Conservation (phyloP, 2,888 invertebrate species). For the Graphium colonna region DNA sequence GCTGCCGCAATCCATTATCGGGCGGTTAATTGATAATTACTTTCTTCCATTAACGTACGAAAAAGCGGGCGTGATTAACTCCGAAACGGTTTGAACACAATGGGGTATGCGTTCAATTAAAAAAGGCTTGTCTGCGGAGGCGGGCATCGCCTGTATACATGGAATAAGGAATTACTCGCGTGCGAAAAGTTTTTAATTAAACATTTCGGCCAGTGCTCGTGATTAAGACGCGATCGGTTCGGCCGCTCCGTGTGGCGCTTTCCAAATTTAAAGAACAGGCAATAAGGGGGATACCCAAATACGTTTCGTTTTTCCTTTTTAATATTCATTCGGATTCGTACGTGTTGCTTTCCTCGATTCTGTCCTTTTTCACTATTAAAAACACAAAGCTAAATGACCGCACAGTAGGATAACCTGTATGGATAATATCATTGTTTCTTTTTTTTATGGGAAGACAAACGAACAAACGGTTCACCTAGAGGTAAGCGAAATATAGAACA, state of each 20-base stretch:
- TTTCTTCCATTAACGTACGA: constrained; percentile 77
- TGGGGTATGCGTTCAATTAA: constrained; percentile 74
- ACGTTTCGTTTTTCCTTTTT: neutral
- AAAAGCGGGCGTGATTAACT: constrained; percentile 74
- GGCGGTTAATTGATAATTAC: constrained; percentile 78
- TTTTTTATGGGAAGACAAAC: no score
- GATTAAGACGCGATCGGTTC: constrained; percentile 74
- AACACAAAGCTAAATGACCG: no score
- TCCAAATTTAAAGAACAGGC: constrained; percentile 36
- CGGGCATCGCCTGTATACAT: constrained; percentile 73
- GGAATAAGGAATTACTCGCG: constrained; percentile 76
- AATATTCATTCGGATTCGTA: neutral
- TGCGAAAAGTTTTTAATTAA: constrained; percentile 78
- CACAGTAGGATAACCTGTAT: no score
- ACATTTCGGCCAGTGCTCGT: constrained; percentile 73
- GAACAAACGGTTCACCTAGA: no score
- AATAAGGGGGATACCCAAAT: neutral
- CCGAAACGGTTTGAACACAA: constrained; percentile 74
- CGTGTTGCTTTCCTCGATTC: no score
- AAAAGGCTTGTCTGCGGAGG: constrained; percentile 75
- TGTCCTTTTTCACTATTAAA: no score
- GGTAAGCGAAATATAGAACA: no score
- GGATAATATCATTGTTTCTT: no score
- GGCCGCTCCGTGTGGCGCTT: constrained; percentile 58
- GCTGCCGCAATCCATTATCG: constrained; percentile 76